These are phyloP conservation scores for Protomyctophum bolini DNA, from an alignment of 2,113 vertebrate genomes.

Conservation along the genomic window DNA sequence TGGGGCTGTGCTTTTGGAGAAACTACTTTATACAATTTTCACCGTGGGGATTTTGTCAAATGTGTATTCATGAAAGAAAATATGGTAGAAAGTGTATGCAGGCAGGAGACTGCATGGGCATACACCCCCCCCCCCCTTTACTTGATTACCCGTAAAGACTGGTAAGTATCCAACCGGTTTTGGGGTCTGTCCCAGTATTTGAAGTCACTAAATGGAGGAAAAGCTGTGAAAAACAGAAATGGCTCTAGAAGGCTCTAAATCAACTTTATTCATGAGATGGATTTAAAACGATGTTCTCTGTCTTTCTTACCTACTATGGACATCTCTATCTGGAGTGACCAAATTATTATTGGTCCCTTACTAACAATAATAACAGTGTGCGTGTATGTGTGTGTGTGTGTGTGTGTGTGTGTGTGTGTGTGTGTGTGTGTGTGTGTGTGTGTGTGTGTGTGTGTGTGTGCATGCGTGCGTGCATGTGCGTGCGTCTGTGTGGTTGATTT, in stretches of 20 bases:
- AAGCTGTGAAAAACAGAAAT: constrained; percentile 5
- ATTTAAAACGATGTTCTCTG: too few relatives aligned
- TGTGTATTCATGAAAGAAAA: not conserved
- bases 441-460: not conserved
- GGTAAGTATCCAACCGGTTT: constrained; percentile 18
- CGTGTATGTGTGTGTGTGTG: constrained; percentile 46
- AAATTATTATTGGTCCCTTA: not conserved
- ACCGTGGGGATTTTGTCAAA: not conserved
- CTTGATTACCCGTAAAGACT: constrained; percentile 11
- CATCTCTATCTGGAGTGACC: too few relatives aligned
- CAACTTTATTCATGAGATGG: too few relatives aligned
- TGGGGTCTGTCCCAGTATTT: constrained; percentile 26
- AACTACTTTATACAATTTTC: constrained; percentile 5
- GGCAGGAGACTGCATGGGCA: not conserved
- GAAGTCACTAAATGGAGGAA: constrained; percentile 17
- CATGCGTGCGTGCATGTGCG: not conserved
- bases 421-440: not conserved
- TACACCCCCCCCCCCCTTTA: not conserved
- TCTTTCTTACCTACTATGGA: too few relatives aligned
- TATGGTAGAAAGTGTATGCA: not conserved
- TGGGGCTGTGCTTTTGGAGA: constrained; percentile 3
- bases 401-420: constrained; percentile 3
- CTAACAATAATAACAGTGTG: constrained; percentile 18
- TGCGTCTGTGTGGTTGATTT: not conserved
- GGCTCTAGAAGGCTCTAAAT: too few relatives aligned